A percentile compares a stretch with the other conserved stretches of the same genome.
These are phyloP conservation scores for Watsonalla binaria DNA, from an alignment of 2,888 invertebrate genomes.

Conservation along the genomic window DNA sequence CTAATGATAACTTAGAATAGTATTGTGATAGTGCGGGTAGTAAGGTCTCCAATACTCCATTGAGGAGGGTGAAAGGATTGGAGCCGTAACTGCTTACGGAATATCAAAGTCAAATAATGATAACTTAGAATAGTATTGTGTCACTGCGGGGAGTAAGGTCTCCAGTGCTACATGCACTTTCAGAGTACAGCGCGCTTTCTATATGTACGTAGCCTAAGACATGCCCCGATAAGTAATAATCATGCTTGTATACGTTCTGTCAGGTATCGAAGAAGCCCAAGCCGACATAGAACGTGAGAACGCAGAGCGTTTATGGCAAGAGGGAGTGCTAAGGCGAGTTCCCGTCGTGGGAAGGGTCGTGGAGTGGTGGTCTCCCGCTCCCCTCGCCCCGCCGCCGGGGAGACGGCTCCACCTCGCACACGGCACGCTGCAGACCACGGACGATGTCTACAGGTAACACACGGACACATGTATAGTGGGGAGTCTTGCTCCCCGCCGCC, in stretches of 20 bases:
- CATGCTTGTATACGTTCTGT: constrained; percentile 6
- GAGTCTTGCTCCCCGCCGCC: constrained; percentile 65
- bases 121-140: no score
- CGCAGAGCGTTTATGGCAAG: constrained; percentile 94
- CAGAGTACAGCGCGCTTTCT: no score
- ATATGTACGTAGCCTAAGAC: no score
- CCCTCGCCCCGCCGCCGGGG: constrained; percentile 79
- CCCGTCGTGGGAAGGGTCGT: constrained; percentile 96
- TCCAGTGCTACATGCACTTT: no score
- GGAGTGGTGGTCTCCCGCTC: constrained; percentile 95
- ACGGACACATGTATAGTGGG: constrained; percentile 54
- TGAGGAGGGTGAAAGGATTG: no score
- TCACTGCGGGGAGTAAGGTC: no score
- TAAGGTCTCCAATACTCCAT: no score
- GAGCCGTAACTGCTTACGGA: no score
- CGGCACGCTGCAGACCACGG: constrained; percentile 84
- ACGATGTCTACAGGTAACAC: constrained; percentile 80
- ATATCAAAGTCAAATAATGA: no score
- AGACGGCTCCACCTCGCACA: constrained; percentile 89
- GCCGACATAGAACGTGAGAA: constrained; percentile 94
- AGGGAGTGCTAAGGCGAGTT: constrained; percentile 95
- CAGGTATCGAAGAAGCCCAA: constrained; percentile 95
- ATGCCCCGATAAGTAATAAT: not conserved
- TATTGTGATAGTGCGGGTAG: no score
- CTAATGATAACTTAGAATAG: no score